Conservation (phyloP, 2,888 invertebrate species). For the Noctua janthe region DNA sequence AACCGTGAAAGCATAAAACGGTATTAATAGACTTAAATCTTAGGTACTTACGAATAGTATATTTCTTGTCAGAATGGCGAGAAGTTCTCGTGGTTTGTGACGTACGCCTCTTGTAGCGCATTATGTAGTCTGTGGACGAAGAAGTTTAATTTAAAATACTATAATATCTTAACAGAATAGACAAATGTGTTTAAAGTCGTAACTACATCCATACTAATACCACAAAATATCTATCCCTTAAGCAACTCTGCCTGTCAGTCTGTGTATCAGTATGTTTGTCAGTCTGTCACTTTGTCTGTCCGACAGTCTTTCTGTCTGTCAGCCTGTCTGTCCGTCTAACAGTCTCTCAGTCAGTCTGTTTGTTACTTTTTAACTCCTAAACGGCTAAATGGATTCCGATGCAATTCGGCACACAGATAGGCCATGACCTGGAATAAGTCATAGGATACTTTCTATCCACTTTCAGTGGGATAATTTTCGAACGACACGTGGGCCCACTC, state of each 20-base stretch:
- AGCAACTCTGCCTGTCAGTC: too few relatives aligned
- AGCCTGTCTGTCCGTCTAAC: too few relatives aligned
- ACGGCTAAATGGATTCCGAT: background rate
- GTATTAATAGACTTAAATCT: background rate
- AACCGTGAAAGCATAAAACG: background rate
- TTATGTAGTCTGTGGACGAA: constrained; percentile 80
- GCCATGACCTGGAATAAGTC: background rate
- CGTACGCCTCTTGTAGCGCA: constrained; percentile 85
- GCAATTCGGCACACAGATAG: background rate
- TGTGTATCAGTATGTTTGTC: too few relatives aligned
- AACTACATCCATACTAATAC: too few relatives aligned
- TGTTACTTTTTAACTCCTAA: too few relatives aligned
- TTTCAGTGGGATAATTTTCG: background rate
- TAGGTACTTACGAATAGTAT: constrained; percentile 86
- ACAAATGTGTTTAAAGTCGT: background rate
- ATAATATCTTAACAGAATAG: background rate
- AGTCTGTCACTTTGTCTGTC: too few relatives aligned
- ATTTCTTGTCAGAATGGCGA: constrained; percentile 87
- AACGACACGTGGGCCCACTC: background rate
- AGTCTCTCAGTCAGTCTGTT: too few relatives aligned
- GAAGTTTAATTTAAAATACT: background rate
- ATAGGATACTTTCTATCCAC: background rate
- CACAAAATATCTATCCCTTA: too few relatives aligned
- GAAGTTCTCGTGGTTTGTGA: constrained; percentile 84
- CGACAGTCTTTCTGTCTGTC: too few relatives aligned